Conservation (phyloP, 2,888 invertebrate genomes). For the Campoletis raptor region DNA sequence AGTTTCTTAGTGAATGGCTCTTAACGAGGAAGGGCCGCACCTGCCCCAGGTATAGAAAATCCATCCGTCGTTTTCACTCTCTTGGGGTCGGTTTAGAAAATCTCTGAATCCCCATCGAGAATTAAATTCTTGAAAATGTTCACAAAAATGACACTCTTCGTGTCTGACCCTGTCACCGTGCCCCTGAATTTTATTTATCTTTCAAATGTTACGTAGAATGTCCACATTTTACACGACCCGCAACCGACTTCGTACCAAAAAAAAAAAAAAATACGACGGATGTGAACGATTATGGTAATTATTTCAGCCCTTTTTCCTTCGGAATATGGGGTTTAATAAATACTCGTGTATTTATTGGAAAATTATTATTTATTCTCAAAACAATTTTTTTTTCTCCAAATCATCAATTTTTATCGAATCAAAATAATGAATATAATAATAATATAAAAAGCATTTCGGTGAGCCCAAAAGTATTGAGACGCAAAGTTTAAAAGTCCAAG, state of each 20-base stretch:
- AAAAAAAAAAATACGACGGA: background rate
- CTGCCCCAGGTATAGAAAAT: conserved; percentile 64
- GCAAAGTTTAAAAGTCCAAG: no score
- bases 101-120: background rate
- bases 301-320: background rate
- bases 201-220: background rate
- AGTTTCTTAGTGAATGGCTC: conserved; percentile 12
- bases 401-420: no score
- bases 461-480: no score
- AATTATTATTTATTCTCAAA: no score
- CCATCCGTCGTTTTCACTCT: background rate
- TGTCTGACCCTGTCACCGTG: background rate
- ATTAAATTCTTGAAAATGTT: conserved; percentile 1
- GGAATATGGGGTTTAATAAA: no score
- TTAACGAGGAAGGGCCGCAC: conserved; percentile 50
- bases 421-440: no score
- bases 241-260: background rate
- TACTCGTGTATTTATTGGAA: no score
- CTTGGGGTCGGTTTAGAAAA: conserved; percentile 1
- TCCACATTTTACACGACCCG: background rate
- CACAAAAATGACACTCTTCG: conserved; percentile 36
- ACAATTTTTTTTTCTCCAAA: no score
- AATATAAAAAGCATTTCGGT: no score
- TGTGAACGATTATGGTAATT: background rate
- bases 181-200: background rate